phyloP scores from a whole-genome alignment of 2,888 invertebrate species.

The Drosophila prostipennis region DNA sequence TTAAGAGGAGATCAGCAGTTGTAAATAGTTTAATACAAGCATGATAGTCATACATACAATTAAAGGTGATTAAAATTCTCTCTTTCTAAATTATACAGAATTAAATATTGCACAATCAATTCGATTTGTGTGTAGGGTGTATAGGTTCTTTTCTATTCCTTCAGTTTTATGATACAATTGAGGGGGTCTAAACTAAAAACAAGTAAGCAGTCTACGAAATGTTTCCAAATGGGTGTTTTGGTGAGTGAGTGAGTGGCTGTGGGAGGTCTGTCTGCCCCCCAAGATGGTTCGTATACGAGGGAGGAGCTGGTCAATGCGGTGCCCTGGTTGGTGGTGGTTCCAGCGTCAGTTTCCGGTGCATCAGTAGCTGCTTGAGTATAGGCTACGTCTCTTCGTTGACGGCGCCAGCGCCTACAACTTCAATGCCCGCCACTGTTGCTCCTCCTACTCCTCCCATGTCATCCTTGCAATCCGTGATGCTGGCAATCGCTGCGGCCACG shows the following conservation, averaged over 20 bases:
- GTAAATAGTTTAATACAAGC: constrained; percentile 61
- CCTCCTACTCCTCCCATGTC: constrained; percentile 45
- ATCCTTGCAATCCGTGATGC: constrained; percentile 57
- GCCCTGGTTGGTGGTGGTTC: constrained; percentile 44
- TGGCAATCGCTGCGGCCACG: constrained; percentile 51
- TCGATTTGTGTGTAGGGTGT: constrained; percentile 59
- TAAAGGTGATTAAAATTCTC: constrained; percentile 23
- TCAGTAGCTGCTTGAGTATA: constrained; percentile 84
- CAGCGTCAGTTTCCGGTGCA: constrained; percentile 80
- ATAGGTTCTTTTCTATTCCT: constrained; percentile 9
- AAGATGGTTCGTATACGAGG: constrained; percentile 4
- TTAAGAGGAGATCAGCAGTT: constrained; percentile 81
- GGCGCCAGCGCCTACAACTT: constrained; percentile 66
- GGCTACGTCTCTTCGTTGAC: constrained; percentile 84
- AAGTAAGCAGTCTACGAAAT: constrained; percentile 69
- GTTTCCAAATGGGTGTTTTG: constrained; percentile 68
- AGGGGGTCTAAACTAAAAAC: constrained; percentile 34
- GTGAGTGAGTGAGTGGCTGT: constrained; percentile 55
- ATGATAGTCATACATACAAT: constrained; percentile 40
- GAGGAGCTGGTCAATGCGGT: constrained; percentile 17
- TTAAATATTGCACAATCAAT: constrained; percentile 70
- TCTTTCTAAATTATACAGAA: constrained; percentile 54
- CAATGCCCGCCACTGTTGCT: constrained; percentile 66
- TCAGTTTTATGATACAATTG: constrained; percentile 16
- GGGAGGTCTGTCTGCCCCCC: constrained; percentile 14